phyloP scores from a whole-genome alignment of 2,113 vertebrate species.

The Datnioides undecimradiatus region DNA sequence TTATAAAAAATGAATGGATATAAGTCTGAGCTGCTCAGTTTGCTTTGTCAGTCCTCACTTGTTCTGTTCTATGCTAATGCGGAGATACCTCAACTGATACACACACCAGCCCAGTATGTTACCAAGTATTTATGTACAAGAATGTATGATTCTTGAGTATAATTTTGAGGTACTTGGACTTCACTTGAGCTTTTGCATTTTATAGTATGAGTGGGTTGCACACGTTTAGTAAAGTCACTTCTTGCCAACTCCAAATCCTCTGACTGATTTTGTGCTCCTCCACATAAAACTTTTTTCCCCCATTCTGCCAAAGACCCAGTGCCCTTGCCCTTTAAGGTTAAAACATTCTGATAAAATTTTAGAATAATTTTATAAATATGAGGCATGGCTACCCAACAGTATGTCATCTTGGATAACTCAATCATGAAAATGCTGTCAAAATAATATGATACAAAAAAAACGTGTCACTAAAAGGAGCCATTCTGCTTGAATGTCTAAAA shows the following conservation, averaged over 20 bases:
- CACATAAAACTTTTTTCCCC: too few relatives aligned
- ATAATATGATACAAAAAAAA: background rate
- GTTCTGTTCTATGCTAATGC: background rate
- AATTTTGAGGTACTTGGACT: background rate
- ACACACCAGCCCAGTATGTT: background rate
- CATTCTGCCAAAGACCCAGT: too few relatives aligned
- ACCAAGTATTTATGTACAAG: background rate
- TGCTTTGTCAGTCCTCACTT: background rate
- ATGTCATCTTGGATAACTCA: background rate
- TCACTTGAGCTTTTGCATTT: too few relatives aligned
- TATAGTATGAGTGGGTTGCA: background rate
- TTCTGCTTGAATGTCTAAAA: background rate
- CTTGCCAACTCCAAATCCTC: too few relatives aligned
- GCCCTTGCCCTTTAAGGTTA: too few relatives aligned
- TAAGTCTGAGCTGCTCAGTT: background rate
- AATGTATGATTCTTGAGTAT: background rate
- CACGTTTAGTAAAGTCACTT: too few relatives aligned
- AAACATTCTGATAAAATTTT: too few relatives aligned
- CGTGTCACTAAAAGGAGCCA: background rate
- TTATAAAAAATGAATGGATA: background rate
- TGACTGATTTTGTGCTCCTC: too few relatives aligned
- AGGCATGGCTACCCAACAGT: background rate
- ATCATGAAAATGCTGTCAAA: background rate
- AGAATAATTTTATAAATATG: background rate
- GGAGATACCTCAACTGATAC: background rate